Conservation (phyloP, 2,888 invertebrate species). For the Machimus rusticus region DNA sequence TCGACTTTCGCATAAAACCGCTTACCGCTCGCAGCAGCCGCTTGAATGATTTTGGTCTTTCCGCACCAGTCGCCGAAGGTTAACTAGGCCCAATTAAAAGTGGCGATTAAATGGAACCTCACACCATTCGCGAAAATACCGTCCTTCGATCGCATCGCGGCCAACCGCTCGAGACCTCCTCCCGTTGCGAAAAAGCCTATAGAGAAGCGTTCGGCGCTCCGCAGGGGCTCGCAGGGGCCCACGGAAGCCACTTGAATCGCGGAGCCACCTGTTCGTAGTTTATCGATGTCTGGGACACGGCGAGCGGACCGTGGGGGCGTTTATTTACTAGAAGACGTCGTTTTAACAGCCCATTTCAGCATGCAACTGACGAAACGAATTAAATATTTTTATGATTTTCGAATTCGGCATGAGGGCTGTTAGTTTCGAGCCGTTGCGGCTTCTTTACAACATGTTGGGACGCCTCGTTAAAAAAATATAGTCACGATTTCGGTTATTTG, state of each 20-base stretch:
- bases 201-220: neutral
- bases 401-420: neutral
- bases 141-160: neutral
- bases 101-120: conserved; percentile 43
- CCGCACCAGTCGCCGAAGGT: conserved; percentile 36
- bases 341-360: neutral
- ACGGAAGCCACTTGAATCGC: neutral
- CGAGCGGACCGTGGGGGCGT: conserved; percentile 1
- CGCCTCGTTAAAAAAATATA: neutral
- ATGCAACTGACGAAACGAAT: neutral
- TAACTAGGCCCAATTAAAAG: conserved; percentile 46
- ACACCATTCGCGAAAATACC: conserved; percentile 18
- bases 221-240: neutral
- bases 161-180: neutral
- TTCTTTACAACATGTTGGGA: neutral
- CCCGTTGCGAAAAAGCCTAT: neutral
- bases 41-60: neutral
- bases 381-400: neutral
- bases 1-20: neutral
- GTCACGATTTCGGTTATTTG: neutral
- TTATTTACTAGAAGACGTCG: neutral
- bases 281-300: neutral
- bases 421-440: neutral
- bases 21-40: neutral
- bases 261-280: conserved; percentile 23